Percentiles rank a stretch among this genome's conserved stretches.
These are phyloP conservation scores for Magallana gigas DNA, from an alignment of 1,140 invertebrate genomes.

Conservation along the genomic window DNA sequence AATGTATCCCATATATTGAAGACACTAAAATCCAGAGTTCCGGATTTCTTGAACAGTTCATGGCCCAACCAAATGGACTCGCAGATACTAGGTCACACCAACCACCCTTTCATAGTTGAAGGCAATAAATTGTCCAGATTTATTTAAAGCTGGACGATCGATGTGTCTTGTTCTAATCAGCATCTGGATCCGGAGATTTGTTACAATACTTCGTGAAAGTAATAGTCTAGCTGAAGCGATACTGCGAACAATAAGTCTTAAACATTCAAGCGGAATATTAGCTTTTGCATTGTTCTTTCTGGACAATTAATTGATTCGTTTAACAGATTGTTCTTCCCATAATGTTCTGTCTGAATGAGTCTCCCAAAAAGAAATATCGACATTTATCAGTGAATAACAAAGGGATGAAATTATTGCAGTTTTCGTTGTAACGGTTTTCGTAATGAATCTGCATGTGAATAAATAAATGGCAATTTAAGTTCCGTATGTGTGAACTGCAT, in stretches of 20 bases:
- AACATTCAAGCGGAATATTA: background rate
- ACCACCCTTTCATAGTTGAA: background rate
- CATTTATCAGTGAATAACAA: background rate
- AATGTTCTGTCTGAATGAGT: background rate
- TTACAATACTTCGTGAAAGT: conserved; percentile 3
- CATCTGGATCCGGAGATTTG: conserved; percentile 18
- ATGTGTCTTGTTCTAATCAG: conserved; percentile 2
- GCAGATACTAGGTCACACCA: background rate
- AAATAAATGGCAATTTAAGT: no score
- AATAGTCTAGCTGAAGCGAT: background rate
- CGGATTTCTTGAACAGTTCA: conserved; percentile 18
- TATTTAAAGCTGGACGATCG: background rate
- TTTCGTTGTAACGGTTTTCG: background rate
- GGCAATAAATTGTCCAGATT: conserved; percentile 32
- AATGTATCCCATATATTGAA: background rate
- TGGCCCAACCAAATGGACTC: background rate
- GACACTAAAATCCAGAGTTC: background rate
- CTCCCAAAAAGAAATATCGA: background rate
- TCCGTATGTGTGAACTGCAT: no score
- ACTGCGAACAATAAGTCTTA: background rate
- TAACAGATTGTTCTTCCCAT: background rate
- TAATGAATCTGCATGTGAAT: no score
- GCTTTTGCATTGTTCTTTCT: background rate
- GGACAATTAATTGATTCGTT: conserved; percentile 22
- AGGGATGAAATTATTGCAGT: background rate